phyloP scores from a whole-genome alignment of 2,113 vertebrate genomes.

The Pimephales promelas region DNA sequence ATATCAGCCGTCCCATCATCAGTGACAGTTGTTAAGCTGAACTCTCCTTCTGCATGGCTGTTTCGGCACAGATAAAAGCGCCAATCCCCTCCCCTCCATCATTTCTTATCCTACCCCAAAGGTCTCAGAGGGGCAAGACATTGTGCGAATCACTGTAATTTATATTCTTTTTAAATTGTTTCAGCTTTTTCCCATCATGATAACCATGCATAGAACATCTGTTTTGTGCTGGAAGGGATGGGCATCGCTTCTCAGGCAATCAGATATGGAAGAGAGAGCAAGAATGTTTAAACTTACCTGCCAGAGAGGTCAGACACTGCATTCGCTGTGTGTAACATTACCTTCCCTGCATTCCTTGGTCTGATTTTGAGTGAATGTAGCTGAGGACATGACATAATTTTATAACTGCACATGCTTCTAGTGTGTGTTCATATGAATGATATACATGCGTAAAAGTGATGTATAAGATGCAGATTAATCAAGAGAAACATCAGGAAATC shows the following conservation, averaged over 20 bases:
- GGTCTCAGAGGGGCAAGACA: constrained; percentile 69
- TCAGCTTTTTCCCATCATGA: constrained; percentile 73
- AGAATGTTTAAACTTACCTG: constrained; percentile 52
- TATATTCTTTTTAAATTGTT: constrained; percentile 79
- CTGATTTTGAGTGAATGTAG: neutral
- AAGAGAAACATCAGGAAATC: constrained; percentile 36
- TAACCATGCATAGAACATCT: constrained; percentile 74
- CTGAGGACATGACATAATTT: neutral
- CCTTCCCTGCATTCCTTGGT: neutral
- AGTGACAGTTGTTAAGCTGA: constrained; percentile 52
- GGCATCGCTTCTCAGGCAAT: constrained; percentile 67
- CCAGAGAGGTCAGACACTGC: constrained; percentile 37
- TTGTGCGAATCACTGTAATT: constrained; percentile 69
- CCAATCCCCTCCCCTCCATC: constrained; percentile 60
- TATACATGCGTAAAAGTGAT: neutral
- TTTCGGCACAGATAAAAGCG: constrained; percentile 49
- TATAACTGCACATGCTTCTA: neutral
- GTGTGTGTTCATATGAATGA: neutral
- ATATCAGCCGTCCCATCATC: constrained; percentile 53
- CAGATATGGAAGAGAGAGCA: constrained; percentile 54
- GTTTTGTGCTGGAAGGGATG: constrained; percentile 72
- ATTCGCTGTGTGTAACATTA: constrained; percentile 9
- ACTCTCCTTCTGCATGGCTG: constrained; percentile 42
- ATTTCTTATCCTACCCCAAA: constrained; percentile 67
- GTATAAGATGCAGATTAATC: neutral